phyloP scores from a whole-genome alignment of 2,797 vertebrate genomes.

The Hyperoplus immaculatus region DNA sequence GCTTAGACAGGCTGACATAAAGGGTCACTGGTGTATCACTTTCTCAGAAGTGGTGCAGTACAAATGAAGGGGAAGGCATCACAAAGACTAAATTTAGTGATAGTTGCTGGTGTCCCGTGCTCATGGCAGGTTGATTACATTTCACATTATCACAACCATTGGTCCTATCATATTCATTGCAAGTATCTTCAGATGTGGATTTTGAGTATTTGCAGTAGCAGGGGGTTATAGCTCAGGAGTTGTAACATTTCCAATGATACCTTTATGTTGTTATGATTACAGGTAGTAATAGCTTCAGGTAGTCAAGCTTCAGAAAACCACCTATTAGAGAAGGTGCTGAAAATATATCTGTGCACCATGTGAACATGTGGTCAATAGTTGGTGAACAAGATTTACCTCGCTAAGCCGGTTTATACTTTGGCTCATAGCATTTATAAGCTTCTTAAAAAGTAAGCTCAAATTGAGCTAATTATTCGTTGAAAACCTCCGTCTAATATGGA shows the following conservation, averaged over 20 bases:
- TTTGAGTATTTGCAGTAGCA: conserved; percentile 18
- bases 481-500: conserved; percentile 61
- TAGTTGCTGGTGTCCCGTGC: conserved; percentile 16
- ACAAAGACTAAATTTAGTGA: conserved; percentile 45
- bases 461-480: conserved; percentile 83
- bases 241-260: conserved; percentile 23
- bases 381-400: conserved; percentile 76
- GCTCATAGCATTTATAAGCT: conserved; percentile 82
- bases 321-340: conserved; percentile 49
- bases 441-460: conserved; percentile 81
- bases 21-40: conserved; percentile 62
- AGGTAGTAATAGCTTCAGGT: conserved; percentile 29
- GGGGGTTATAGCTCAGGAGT: conserved; percentile 33
- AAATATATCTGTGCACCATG: conserved; percentile 49
- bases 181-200: conserved; percentile 46
- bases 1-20: conserved; percentile 57
- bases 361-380: conserved; percentile 75
- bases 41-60: conserved; percentile 42
- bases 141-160: conserved; percentile 24
- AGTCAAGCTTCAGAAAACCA: conserved; percentile 42
- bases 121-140: conserved; percentile 27
- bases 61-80: conserved; percentile 40
- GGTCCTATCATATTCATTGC: conserved; percentile 51
- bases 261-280: conserved; percentile 31
- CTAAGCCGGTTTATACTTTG: conserved; percentile 82